Evolutionary conservation across 2,113 vertebrate species (phyloP).

Genomic region (Sceloporus undulatus): DNA sequence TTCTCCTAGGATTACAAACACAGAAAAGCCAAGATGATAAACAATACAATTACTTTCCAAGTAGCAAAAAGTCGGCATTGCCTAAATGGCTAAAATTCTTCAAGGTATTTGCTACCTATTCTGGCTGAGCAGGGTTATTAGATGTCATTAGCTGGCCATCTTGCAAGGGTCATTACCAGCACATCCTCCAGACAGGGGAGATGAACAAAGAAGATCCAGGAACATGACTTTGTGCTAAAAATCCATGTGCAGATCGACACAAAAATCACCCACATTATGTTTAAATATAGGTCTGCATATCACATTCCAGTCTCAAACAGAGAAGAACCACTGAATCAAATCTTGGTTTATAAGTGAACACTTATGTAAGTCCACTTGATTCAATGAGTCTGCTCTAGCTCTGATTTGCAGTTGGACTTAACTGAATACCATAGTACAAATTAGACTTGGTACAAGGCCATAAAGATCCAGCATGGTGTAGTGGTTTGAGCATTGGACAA

Average conservation of each 20-base stretch:
- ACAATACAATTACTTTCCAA: conserved; percentile 18
- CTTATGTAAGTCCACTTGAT: no score
- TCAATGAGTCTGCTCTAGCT: no score
- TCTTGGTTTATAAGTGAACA: no score
- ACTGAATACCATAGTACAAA: no score
- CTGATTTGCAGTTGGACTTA: no score
- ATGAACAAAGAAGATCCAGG: not conserved
- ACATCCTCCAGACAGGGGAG: not conserved
- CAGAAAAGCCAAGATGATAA: conserved; percentile 6
- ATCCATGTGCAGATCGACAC: no score
- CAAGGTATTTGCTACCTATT: not conserved
- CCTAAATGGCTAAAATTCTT: not conserved
- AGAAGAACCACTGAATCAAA: no score
- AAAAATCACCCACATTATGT: not conserved
- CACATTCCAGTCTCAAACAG: no score
- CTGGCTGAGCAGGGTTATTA: not conserved
- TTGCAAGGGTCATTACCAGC: not conserved
- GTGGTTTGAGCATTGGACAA: no score
- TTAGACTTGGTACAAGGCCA: no score
- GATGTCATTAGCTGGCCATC: not conserved
- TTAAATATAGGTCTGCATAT: not conserved
- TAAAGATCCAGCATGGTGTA: no score
- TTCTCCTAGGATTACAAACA: not conserved
- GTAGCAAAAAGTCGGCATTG: not conserved
- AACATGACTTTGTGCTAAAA: not conserved